Conservation (phyloP, 37 sponge, comb jelly and placozoan genomes). For the Eunapius fragilis region DNA sequence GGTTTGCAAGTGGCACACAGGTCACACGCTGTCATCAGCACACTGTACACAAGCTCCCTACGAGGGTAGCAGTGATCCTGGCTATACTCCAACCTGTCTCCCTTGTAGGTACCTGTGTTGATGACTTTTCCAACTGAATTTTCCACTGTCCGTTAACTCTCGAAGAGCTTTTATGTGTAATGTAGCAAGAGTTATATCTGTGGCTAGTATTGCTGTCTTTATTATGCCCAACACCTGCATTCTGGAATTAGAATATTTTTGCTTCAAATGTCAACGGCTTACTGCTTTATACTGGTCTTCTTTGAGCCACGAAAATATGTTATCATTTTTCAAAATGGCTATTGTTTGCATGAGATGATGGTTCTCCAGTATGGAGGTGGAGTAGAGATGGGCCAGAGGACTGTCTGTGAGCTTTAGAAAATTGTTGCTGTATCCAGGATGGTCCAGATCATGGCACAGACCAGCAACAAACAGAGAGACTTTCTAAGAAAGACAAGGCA, state of each 20-base stretch:
- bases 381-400: conserved; percentile 66
- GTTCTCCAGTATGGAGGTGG: conserved; percentile 64
- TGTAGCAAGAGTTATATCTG: conserved; percentile 59
- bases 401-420: conserved; percentile 39
- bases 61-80: neutral
- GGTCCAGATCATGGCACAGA: conserved; percentile 79
- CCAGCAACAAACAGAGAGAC: conserved; percentile 53
- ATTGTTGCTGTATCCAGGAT: conserved; percentile 66
- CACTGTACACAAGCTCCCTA: conserved; percentile 38
- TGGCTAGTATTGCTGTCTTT: conserved; percentile 62
- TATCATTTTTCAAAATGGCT: conserved; percentile 44
- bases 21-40: conserved; percentile 70
- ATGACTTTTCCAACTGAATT: conserved; percentile 18
- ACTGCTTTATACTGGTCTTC: conserved; percentile 47
- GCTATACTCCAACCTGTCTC: neutral
- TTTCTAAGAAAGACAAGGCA: conserved; percentile 26
- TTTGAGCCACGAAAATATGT: conserved; percentile 51
- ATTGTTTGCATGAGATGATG: conserved; percentile 66
- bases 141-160: conserved; percentile 9
- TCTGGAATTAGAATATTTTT: neutral
- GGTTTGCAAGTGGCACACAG: conserved; percentile 51
- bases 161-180: conserved; percentile 25
- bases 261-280: conserved; percentile 2
- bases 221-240: conserved; percentile 44
- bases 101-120: conserved; percentile 37